Conservation (phyloP, 2,888 invertebrate species). For the Lithophane leautieri region DNA sequence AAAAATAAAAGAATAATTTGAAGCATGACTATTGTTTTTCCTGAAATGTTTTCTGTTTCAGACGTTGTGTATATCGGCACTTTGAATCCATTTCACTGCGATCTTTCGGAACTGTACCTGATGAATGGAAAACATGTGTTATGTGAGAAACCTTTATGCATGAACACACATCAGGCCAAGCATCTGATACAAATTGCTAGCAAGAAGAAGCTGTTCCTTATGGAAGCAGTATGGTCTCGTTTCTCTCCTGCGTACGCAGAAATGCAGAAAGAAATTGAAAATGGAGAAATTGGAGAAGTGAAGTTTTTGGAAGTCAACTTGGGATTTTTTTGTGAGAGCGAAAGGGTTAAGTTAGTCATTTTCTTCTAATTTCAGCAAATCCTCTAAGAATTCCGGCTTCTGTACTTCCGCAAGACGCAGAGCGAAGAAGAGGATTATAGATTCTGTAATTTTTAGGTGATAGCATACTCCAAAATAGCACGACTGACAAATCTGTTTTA, state of each 20-base stretch:
- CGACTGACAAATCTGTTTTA: background rate
- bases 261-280: slow-evolving; percentile 92
- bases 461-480: background rate
- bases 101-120: slow-evolving; percentile 93
- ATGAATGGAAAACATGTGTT: slow-evolving; percentile 96
- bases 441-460: background rate
- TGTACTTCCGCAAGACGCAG: background rate
- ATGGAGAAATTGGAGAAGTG: slow-evolving; percentile 93
- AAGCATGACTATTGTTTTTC: background rate
- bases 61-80: slow-evolving; percentile 96
- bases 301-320: slow-evolving; percentile 92
- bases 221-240: slow-evolving; percentile 97
- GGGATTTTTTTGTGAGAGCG: slow-evolving; percentile 90
- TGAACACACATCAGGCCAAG: slow-evolving; percentile 93
- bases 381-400: too few relatives aligned
- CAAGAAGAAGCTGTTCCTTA: slow-evolving; percentile 93
- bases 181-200: slow-evolving; percentile 93
- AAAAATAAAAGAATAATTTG: background rate
- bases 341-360: slow-evolving; percentile 76
- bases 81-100: slow-evolving; percentile 94
- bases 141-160: slow-evolving; percentile 97
- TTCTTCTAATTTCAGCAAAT: background rate
- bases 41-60: slow-evolving; percentile 77
- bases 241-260: slow-evolving; percentile 94
- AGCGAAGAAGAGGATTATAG: background rate